Percentiles rank a stretch among this genome's conserved stretches.
phyloP scores from a whole-genome alignment of 2,113 vertebrate species.

The Nesoenas mayeri region DNA sequence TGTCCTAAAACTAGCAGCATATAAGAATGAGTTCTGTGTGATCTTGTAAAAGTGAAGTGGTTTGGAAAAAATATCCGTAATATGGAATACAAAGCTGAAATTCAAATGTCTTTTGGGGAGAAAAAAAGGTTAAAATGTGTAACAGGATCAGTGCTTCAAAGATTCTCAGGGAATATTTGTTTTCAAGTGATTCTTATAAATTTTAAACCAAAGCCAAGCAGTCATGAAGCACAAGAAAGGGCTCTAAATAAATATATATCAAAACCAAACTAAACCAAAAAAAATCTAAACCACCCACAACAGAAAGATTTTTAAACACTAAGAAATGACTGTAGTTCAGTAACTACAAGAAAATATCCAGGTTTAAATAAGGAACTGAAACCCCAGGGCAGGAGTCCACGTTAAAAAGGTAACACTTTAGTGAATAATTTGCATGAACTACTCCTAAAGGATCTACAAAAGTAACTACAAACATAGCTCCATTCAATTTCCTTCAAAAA shows the following conservation, averaged over 20 bases:
- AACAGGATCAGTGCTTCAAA: background rate
- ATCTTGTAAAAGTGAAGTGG: background rate
- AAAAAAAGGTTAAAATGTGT: background rate
- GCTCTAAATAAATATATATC: background rate
- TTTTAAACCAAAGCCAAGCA: background rate
- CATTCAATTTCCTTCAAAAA: background rate
- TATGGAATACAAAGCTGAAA: background rate
- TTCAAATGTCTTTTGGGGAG: background rate
- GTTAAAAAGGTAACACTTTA: background rate
- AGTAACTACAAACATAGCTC: background rate
- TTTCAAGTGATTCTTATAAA: background rate
- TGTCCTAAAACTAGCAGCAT: background rate
- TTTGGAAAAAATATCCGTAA: background rate
- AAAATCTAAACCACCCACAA: background rate
- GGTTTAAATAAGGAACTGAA: background rate
- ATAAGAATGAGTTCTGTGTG: background rate
- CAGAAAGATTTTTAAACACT: background rate
- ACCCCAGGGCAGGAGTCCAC: background rate
- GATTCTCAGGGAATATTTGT: background rate
- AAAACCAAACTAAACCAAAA: background rate
- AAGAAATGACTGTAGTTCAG: background rate
- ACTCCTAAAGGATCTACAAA: background rate
- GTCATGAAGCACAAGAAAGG: background rate
- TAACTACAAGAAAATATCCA: background rate
- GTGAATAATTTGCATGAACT: background rate